Conservation (phyloP, 2,113 vertebrate genomes). For the Maccullochella peelii region DNA sequence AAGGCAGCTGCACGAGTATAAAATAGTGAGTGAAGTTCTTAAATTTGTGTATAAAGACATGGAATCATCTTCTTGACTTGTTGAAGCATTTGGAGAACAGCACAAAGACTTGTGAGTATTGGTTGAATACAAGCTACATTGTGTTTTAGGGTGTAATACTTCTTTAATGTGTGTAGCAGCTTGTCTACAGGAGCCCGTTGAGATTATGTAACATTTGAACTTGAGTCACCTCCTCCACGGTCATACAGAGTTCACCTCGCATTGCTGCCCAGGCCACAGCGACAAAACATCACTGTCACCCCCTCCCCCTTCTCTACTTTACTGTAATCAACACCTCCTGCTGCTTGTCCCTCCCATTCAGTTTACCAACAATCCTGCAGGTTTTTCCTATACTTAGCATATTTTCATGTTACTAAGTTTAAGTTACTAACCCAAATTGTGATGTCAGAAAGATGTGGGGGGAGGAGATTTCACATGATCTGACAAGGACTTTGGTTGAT, state of each 20-base stretch:
- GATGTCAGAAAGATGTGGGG: too few relatives aligned
- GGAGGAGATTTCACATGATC: too few relatives aligned
- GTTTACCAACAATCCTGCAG: neutral
- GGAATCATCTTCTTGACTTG: neutral
- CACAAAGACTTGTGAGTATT: neutral
- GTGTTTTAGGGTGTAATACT: neutral
- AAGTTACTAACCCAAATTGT: too few relatives aligned
- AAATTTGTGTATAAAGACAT: neutral
- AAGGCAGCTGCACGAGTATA: neutral
- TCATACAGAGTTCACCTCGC: constrained; percentile 49
- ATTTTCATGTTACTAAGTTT: neutral
- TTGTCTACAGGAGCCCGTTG: constrained; percentile 26
- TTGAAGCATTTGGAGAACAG: neutral
- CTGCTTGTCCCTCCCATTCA: neutral
- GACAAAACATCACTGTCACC: neutral
- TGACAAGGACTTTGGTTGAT: too few relatives aligned
- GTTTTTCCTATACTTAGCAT: neutral
- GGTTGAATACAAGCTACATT: neutral
- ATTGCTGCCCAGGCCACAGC: constrained; percentile 4
- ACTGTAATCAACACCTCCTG: constrained; percentile 23
- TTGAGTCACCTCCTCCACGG: constrained; percentile 41
- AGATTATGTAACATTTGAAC: constrained; percentile 61
- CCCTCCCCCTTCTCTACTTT: neutral
- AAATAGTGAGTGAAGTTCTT: neutral
- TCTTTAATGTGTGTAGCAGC: neutral